Evolutionary conservation across 2,888 invertebrate species (phyloP), one percentile per base, ranked within the genome.

Genomic region (Chloromyia formosa): DNA sequence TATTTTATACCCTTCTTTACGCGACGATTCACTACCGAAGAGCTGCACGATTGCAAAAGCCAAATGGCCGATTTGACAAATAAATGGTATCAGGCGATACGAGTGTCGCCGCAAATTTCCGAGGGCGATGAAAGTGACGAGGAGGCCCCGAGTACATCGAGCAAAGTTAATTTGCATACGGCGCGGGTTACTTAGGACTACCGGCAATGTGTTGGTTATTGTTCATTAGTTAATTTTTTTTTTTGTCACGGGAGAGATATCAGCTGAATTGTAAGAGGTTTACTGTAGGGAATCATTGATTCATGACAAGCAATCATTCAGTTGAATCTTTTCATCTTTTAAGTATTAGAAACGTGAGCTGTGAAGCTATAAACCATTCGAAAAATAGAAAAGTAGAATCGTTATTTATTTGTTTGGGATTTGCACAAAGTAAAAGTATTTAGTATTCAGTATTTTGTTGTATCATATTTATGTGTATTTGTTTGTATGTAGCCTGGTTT

Each of bases 1-100:
- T 98, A 96, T 86, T 91, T 98, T 80, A 95, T 94, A 80, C 98
- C 98, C 10, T 97, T 98, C 86, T 97, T 98, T 82, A 98, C 97
- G 0, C 88, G 98, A 79, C 89, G 96, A 79, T 97, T 98, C 82
- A 98, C 97, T 7, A 96, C 96, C 83, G 94, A 96, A 92, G 97
- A 98, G 87, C 86, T 97, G 78, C 94, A 95, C 83, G 97, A 98
- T 85, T 97, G 97, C 82, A 95, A 95, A 85, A 95, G 94, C 79
- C 97, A 97, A 87, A 97, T 98, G 96, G 94, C 95, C 1, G 95
- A 95, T 85, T 87, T 98, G 78, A 97, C 97, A 0, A 96, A 97
- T 83, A 94, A 97, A 83, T 98, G 97, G 97, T 97, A 97, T 86
- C 95, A 97, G 84, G 97, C 97, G 0, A 96, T 97, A 79, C 89